phyloP scores from a whole-genome alignment of 2,888 invertebrate species.

The Plutella xylostella region DNA sequence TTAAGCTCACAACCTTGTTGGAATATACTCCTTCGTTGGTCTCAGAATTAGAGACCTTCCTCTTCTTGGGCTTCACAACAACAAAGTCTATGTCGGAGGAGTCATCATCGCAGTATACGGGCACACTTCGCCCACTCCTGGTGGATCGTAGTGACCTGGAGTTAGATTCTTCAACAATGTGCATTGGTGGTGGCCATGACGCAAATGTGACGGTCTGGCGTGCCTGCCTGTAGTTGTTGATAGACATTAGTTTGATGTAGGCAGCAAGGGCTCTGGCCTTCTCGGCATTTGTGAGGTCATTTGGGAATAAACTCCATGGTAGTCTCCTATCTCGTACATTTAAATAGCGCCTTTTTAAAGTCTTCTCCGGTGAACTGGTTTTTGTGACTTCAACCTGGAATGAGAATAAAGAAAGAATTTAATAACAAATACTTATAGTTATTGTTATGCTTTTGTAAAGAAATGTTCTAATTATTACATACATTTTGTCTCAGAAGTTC shows the following conservation, averaged over 20 bases:
- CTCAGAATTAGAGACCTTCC: slow-evolving; percentile 47
- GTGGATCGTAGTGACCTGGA: slow-evolving; percentile 49
- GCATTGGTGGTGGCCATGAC: slow-evolving; percentile 53
- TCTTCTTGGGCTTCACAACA: slow-evolving; percentile 46
- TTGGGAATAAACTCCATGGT: slow-evolving; percentile 59
- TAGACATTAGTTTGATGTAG: slow-evolving; percentile 56
- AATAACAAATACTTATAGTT: not conserved
- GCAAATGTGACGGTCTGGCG: slow-evolving; percentile 44
- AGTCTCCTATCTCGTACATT: slow-evolving; percentile 54
- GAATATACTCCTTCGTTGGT: slow-evolving; percentile 35
- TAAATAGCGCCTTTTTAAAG: slow-evolving; percentile 43
- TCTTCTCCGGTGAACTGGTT: slow-evolving; percentile 25
- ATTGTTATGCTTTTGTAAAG: not conserved
- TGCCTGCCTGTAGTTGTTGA: slow-evolving; percentile 51
- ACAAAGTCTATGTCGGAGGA: slow-evolving; percentile 54
- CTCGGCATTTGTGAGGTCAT: slow-evolving; percentile 41
- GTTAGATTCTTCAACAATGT: slow-evolving; percentile 47
- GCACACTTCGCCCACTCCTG: slow-evolving; percentile 52
- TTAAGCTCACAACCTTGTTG: slow-evolving; percentile 47
- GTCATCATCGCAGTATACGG: slow-evolving; percentile 55
- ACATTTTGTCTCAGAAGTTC: slow-evolving; percentile 28
- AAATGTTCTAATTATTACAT: not conserved
- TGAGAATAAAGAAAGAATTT: slow-evolving; percentile 6
- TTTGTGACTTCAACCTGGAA: slow-evolving; percentile 28
- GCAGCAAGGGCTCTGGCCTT: slow-evolving; percentile 53